Conservation (phyloP, 1,140 invertebrate species). For the Ericerus pela region DNA sequence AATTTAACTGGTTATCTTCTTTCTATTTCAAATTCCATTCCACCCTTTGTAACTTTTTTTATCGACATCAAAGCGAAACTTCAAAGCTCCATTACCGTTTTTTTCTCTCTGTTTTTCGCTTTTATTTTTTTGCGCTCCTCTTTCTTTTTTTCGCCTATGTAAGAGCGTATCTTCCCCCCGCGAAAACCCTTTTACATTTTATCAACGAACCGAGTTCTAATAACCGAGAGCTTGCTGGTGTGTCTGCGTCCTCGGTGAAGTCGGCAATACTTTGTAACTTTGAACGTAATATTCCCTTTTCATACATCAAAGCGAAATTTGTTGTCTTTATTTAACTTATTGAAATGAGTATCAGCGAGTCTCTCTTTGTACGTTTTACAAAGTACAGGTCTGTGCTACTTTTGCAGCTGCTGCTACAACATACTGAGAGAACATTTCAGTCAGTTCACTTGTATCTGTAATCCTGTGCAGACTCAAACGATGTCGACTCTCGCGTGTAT, state of each 20-base stretch:
- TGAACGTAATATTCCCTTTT: conserved; percentile 8
- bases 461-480: not conserved
- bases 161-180: not conserved
- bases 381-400: conserved; percentile 2
- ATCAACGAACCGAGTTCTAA: conserved; percentile 8
- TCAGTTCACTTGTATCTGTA: conserved; percentile 10
- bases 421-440: not conserved
- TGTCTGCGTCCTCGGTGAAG: conserved; percentile 2
- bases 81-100: conserved; percentile 5
- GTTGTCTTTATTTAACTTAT: conserved; percentile 12
- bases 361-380: not conserved
- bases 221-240: conserved; percentile 3
- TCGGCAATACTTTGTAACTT: conserved; percentile 10
- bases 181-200: conserved; percentile 1
- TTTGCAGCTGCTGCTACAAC: not conserved
- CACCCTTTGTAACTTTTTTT: conserved; percentile 8
- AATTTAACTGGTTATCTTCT: conserved; percentile 3
- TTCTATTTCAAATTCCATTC: not conserved
- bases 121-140: no score
- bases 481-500: no score
- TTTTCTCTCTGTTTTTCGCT: no score
- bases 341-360: conserved; percentile 6
- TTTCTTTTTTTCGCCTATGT: no score
- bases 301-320: conserved; percentile 9
- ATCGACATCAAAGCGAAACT: conserved; percentile 6